Evolutionary conservation across 2,797 vertebrate species (phyloP).

Genomic region (Ibycter americanus): DNA sequence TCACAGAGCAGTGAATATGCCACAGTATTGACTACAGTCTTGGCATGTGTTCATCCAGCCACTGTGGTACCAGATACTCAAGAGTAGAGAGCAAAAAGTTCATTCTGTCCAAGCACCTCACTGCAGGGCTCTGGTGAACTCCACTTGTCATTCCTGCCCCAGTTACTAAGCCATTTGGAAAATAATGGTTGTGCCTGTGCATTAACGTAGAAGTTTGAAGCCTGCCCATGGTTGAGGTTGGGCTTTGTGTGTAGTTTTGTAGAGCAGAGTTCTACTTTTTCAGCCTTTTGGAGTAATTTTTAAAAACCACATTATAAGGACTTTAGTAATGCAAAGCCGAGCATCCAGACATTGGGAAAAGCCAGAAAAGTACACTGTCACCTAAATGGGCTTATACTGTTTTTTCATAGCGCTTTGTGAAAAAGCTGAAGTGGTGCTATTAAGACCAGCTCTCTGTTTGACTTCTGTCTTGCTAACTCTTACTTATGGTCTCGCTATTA

Average conservation of each 20-base stretch:
- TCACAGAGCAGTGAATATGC: neutral
- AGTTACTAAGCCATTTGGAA: neutral
- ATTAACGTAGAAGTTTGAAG: neutral
- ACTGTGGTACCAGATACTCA: accelerated
- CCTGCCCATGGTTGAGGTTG: neutral
- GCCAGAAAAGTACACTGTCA: neutral
- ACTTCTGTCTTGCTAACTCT: neutral
- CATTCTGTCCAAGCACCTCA: neutral
- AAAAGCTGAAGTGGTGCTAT: neutral
- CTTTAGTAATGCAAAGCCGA: neutral
- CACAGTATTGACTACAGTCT: accelerated
- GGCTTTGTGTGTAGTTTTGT: neutral
- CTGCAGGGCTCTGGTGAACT: neutral
- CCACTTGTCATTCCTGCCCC: neutral
- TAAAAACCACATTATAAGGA: neutral
- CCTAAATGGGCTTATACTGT: neutral
- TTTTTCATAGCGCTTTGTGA: neutral
- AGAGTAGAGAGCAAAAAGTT: neutral
- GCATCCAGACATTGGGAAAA: neutral
- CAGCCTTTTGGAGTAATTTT: neutral
- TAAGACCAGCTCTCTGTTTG: neutral
- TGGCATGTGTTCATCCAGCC: neutral
- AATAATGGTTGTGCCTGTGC: neutral
- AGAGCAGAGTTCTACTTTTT: neutral
- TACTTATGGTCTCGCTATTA: neutral